phyloP scores from a whole-genome alignment of 1,140 invertebrate species.

The Hermetia illucens region DNA sequence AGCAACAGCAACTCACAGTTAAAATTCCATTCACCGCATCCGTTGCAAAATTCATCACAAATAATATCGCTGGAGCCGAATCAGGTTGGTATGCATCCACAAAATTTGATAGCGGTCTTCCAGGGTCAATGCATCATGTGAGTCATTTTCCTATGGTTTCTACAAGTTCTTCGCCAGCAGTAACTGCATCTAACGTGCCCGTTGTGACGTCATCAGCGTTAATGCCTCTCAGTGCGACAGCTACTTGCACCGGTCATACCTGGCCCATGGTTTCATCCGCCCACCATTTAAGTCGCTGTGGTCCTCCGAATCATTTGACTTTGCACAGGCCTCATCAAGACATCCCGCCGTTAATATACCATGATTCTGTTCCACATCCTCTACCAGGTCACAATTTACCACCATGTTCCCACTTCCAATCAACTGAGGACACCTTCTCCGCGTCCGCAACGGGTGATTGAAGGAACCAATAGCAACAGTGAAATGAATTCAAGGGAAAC shows the following conservation, averaged over 20 bases:
- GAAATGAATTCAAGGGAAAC: neutral
- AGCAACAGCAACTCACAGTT: conserved; percentile 29
- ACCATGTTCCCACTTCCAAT: neutral
- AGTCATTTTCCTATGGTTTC: conserved; percentile 6
- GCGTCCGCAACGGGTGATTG: neutral
- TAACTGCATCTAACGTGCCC: neutral
- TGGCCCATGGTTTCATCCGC: neutral
- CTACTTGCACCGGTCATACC: neutral
- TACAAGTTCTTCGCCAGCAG: neutral
- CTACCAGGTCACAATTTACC: neutral
- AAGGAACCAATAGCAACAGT: neutral
- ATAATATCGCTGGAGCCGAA: conserved; percentile 14
- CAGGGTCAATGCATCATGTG: conserved; percentile 1
- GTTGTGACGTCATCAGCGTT: neutral
- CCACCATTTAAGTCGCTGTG: neutral
- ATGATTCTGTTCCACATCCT: neutral
- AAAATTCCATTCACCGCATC: conserved; percentile 22
- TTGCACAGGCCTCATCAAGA: conserved; percentile 5
- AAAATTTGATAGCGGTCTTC: neutral
- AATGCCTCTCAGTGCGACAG: too few relatives aligned
- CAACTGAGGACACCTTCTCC: neutral
- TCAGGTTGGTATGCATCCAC: neutral
- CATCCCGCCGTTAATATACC: conserved; percentile 1
- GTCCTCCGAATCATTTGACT: neutral
- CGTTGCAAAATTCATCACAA: conserved; percentile 26